Base-by-base conservation (phyloP, 2,113 vertebrate genomes). In the Suncus etruscus region DNA sequence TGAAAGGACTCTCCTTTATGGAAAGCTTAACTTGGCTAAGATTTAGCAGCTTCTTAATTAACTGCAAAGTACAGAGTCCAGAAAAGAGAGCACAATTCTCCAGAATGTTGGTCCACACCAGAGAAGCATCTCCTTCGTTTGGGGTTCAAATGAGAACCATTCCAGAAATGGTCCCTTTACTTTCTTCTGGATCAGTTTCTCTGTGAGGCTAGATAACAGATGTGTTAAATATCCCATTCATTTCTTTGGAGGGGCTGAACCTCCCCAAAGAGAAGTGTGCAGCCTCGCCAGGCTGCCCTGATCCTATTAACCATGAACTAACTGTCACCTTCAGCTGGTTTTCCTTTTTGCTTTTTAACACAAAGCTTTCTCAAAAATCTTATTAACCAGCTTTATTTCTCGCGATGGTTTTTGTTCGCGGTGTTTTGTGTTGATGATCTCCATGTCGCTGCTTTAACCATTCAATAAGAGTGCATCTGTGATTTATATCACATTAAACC, bases 231-330 rank as follows among this genome's bases (percentile, higher is more conserved):
- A 98, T 98, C 97, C 98, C 97, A 98, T 99, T 99, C 98, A 98
- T 96, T 51, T 91, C 96, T 97, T 97, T 97, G 96, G 95, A 94
- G 97, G n/a, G 94, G 96, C 96, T 95, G 97, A 98, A 97, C 98
- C 97, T 98, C 97, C 97, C 97, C 96, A 95, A 95, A 96, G 97
- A 98, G 97, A 98, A 99, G 98, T 98, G 98, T 99, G 98, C 98
- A 98, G 98, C 97, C 97, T 96, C 95, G 97, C 97, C 98, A 97
- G 97, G 98, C 97, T 85, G 96, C 95, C 97, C 97, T 99, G 98
- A 99, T 99, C 99, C 99, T 98, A 99, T 99, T 99, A 99, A 99
- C 98, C 98, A 98, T 99, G 98, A 99, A 99, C 98, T 99, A 98
- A 98, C 98, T 98, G 99, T 99, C 99, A 99, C 98, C 98, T 98